These are phyloP conservation scores for Desmophyllum pertusum DNA, from an alignment of 92 coral and sea anemone species.

Conservation along the genomic window DNA sequence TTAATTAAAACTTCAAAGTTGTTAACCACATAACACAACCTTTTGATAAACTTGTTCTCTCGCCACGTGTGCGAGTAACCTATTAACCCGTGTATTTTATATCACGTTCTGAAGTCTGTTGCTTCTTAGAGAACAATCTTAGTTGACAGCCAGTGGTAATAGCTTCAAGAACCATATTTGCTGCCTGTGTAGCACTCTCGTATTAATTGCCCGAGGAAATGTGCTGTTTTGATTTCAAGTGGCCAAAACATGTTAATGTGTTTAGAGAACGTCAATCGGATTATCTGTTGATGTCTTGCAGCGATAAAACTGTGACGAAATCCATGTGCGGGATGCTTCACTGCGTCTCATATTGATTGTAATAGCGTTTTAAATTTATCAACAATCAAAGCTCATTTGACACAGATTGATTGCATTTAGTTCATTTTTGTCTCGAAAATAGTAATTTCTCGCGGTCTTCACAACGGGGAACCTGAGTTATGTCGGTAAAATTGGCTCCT, in stretches of 20 bases:
- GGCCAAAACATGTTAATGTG: background rate
- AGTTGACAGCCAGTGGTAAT: background rate
- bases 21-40: background rate
- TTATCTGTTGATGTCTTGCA: slow-evolving; percentile 15
- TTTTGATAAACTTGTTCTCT: slow-evolving; percentile 18
- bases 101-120: background rate
- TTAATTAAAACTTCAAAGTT: background rate
- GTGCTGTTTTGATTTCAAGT: slow-evolving; percentile 1
- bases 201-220: background rate
- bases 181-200: background rate
- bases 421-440: background rate
- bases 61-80: background rate
- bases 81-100: background rate
- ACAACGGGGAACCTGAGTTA: no score
- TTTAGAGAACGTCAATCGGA: no score
- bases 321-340: background rate
- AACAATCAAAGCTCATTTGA: background rate
- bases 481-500: no score
- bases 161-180: background rate
- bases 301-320: slow-evolving; percentile 15
- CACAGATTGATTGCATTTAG: background rate
- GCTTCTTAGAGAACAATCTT: background rate
- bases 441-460: no score
- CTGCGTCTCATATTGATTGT: background rate
- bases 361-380: background rate